Base-by-base conservation (phyloP, 2,888 invertebrate genomes). In the Parascotia fuliginaria region DNA sequence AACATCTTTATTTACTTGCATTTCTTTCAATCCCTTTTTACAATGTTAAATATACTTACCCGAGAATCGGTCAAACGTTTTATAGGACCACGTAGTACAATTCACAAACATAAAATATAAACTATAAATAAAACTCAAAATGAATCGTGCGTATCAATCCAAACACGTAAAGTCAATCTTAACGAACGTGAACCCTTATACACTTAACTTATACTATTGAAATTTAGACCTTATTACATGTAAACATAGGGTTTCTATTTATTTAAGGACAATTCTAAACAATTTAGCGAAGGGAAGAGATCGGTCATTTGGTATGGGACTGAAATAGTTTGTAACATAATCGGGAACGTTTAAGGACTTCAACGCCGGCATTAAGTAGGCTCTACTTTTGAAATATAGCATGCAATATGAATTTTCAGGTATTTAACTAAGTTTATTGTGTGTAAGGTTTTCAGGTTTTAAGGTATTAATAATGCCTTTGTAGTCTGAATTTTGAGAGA, bases 321-420 rank as follows among this genome's bases (percentile, higher is more conserved):
- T 46, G 59, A 47, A 45, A 56, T 70, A 65, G 65, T 72, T 72
- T 70, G 70, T 70, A 72, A 62, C 51, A 55, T 62, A 60, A 70
- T 72, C 70, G 65, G 60, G 62, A 54, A 47, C 41, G 49, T 54
- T 41, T 59, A 54, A 47, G 52, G 59, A 55, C 47, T 55, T 54
- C 70, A 65, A 46, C 49, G 49, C 14, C 33, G 47, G 69, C 47
- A 65, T 69, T 65, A 68, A 57, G 46, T 56, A 42, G 60, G 56
- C 46, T 68, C 38, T 48, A 16, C 13, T 27, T 42, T 48, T 68
- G 65, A 68, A 45, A 60, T 65, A 60, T 53, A 32, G 44, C 37
- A 41, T 67, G 59, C 64, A 60, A 24, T 3, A 24, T 24, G 7
- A 64, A 64, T 59, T 67, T 67, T 52, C 27, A 64, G 28, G 33